Evolutionary conservation across 92 coral and sea anemone species (phyloP), one percentile per base, ranked within the genome.

Genomic region (Montipora capitata): DNA sequence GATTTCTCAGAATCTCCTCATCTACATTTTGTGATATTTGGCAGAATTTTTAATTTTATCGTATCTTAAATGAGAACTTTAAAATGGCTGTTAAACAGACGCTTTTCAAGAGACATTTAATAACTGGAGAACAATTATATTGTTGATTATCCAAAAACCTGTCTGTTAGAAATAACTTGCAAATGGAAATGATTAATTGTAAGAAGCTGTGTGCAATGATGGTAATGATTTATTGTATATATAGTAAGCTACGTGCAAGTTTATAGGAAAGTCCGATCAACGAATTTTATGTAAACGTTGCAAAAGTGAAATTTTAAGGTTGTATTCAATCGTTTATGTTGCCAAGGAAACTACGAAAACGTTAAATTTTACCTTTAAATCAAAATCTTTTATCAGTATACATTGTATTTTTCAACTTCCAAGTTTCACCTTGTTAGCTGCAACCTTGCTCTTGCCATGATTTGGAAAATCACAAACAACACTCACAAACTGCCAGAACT

Each of bases 151-250:
- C 35, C 35, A 27, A 27, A 68, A 68, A 68, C 74, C 48, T 40
- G 74, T 68, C 49, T 40, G 74, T 68, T 68, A 68, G 15, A 68
- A 11, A 68, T 40, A 12, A 40, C 12, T 61, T 61, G 44, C 72
- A 66, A 66, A 66, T n/a, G 70, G 70, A n/a, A 64, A 10, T 27
- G 71, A 66, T 66, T 27, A 20, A 66, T 35, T 66, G 44, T 66
- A 66, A 42, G 20, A 66, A 35, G 72, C 42, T 66, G 2, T 66
- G 44, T 66, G 72, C 72, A 66, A 66, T 27, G 35, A 66, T 64
- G 70, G 70, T 64, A 64, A 10, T 27, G 71, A 66, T 66, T 27
- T 1, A 66, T 35, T 66, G 44, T 66, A 66, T 39, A 17, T 66
- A 14, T 66, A 17, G 72, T 66, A 66, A 35, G 72, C 42, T 66